Conservation (phyloP, 2,113 vertebrate genomes). For the Chroicocephalus ridibundus region DNA sequence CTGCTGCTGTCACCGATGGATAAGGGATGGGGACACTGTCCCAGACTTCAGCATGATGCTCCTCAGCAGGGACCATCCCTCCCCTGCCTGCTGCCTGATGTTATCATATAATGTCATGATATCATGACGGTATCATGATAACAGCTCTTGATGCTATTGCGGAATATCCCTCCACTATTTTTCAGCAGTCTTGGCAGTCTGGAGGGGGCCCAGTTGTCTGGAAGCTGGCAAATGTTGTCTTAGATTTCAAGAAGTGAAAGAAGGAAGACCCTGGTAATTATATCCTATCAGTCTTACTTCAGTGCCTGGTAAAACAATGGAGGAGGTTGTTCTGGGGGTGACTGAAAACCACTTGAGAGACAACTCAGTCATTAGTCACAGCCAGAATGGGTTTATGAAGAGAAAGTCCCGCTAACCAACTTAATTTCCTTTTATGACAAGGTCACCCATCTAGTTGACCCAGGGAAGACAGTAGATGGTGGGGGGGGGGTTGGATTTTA, state of each 20-base stretch:
- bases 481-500: background rate
- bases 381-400: background rate
- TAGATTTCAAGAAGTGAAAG: background rate
- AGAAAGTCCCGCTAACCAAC: background rate
- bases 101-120: background rate
- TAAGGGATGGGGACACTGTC: background rate
- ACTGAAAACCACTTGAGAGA: background rate
- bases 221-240: background rate
- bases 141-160: background rate
- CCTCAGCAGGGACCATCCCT: background rate
- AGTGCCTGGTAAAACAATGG: background rate
- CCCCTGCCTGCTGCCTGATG: background rate
- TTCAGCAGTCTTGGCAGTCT: background rate
- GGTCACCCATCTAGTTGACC: background rate
- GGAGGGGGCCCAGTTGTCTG: background rate
- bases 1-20: background rate
- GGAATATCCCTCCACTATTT: background rate
- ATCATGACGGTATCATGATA: background rate
- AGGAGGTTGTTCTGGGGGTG: background rate
- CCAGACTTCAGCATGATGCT: background rate
- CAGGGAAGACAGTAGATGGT: background rate
- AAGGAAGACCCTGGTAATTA: background rate
- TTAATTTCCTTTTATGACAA: background rate
- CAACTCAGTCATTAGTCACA: background rate
- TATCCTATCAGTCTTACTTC: background rate